Base-by-base conservation (phyloP, 2,113 vertebrate genomes). In the Cyanocitta stelleri region DNA sequence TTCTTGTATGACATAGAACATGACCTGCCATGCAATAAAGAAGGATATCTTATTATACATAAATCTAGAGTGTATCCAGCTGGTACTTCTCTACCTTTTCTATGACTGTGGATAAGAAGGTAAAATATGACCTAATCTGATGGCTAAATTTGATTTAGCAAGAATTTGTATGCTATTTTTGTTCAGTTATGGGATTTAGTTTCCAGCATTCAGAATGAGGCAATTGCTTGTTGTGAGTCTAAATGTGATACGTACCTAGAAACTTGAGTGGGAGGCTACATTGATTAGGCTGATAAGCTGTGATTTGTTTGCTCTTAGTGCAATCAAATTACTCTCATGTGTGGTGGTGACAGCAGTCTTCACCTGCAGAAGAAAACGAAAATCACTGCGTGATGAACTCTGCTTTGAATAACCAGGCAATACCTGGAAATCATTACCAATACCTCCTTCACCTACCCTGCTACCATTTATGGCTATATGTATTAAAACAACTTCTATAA, bases 381-480 rank as follows among this genome's bases (percentile, higher is more conserved):
- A 78, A 85, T 23, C 7, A 13, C 17, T 1, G 0, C 12, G 10
- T 16, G 24, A 35, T 44, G 14, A 56, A 44, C 9, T 64, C 52
- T 46, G 8, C 20, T 86, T 46, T 69, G 33, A 75, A 73, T 39
- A 80, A 43, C 4, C 13, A 68, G 49, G 4, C 19, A 49, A 8
- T 59, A 8, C 35, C 48, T 41, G 33, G 27, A 86, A 68, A 49
- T 76, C 26, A 33, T 10, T 83, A 9, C 5, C 68, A 19, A 11
- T 30, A 43, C 20, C 13, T 77, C 12, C 33, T 89, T 11, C 23
- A 39, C 7, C 3, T 8, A n/a, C 2, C 6, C 49, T 41, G 14
- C 20, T 68, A 30, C 33, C 3, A 11, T 26, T 64, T 59, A 27
- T 41, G 22, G 6, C 13, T 49, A 9, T 1, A 0, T 49, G 2